Conservation (phyloP, 2,113 vertebrate species). For the Myotis davidii region DNA sequence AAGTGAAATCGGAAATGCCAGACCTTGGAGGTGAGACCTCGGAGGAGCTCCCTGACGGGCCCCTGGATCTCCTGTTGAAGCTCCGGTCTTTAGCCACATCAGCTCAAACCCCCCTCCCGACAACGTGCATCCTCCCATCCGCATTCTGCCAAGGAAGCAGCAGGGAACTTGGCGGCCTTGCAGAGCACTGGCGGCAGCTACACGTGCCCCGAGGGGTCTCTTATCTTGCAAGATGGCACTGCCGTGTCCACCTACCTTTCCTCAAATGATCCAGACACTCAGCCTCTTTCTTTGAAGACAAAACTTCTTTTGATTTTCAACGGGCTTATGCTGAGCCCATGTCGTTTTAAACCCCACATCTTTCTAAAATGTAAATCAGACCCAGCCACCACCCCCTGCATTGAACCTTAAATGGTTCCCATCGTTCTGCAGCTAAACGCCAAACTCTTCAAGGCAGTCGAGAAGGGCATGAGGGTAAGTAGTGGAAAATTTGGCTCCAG, state of each 20-base stretch:
- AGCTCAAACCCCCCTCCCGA: background rate
- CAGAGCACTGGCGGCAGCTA: background rate
- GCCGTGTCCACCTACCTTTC: background rate
- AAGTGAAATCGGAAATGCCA: background rate
- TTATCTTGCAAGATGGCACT: background rate
- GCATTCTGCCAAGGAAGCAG: background rate
- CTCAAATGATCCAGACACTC: background rate
- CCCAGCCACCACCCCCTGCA: background rate
- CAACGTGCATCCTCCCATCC: background rate
- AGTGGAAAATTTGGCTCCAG: background rate
- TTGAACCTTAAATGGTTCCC: background rate
- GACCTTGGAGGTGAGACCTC: background rate
- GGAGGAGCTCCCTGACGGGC: background rate
- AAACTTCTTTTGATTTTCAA: background rate
- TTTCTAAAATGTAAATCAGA: conserved; percentile 31
- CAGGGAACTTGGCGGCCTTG: background rate
- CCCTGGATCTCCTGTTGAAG: background rate
- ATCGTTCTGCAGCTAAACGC: background rate
- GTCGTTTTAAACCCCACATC: background rate
- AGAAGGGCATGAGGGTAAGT: background rate
- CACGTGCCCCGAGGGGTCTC: rapidly evolving
- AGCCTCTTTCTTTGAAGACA: conserved; percentile 7
- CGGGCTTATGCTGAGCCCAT: background rate
- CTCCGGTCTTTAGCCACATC: background rate
- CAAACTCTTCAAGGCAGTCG: background rate